These are phyloP conservation scores for Solenopsis fugax DNA, from an alignment of 1,140 invertebrate genomes.

Conservation along the genomic window DNA sequence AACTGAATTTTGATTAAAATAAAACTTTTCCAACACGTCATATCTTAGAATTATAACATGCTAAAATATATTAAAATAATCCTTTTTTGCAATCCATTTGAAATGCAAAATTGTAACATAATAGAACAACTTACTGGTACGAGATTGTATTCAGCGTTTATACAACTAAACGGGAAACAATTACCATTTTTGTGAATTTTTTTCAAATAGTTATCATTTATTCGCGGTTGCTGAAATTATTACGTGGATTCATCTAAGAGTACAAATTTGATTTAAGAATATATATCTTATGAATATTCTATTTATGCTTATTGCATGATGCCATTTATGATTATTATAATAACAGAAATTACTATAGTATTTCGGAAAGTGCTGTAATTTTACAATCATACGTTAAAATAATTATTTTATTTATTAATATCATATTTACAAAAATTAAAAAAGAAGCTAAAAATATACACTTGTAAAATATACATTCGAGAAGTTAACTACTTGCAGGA, in stretches of 20 bases:
- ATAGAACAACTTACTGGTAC: too few species aligned
- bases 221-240: too few species aligned
- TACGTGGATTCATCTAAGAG: not conserved
- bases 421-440: not conserved
- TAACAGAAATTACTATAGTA: not conserved
- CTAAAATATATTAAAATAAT: too few species aligned
- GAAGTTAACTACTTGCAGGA: not conserved
- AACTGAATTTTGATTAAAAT: too few species aligned
- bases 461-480: not conserved
- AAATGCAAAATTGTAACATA: too few species aligned
- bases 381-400: not conserved
- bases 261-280: not conserved
- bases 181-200: too few species aligned
- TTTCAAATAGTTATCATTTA: not conserved
- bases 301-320: not conserved
- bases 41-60: too few species aligned
- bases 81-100: too few species aligned
- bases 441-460: not conserved
- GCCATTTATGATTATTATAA: not conserved
- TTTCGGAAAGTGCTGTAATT: not conserved
- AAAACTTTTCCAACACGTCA: too few species aligned
- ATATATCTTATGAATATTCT: too few species aligned
- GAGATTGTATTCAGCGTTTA: too few species aligned
- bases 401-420: not conserved
- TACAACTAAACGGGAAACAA: too few species aligned